Evolutionary conservation across 1,140 invertebrate genomes (phyloP), one percentile per base, ranked within the genome.

Genomic region (Druon quercuslanigerum): DNA sequence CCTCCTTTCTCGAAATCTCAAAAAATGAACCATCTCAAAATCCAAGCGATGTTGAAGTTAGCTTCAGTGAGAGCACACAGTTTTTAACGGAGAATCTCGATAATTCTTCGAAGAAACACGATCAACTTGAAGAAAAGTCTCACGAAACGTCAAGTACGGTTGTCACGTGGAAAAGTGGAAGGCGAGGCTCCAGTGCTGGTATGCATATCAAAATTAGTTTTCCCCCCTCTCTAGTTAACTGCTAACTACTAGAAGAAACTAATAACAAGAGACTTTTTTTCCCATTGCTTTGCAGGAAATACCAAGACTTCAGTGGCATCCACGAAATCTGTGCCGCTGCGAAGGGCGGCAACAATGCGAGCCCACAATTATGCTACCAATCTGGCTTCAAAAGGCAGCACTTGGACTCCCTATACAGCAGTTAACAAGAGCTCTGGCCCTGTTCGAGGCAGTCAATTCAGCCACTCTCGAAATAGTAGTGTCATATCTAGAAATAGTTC

Each of bases 401-500:
- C 91, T 1, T 92, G 92, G 2, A 91, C 91, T 11, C 91, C 92
- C 0, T 92, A 90, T 89, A 11, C 40, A 46, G 40, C 40, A 46
- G 40, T 46, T 11, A 46, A 46, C 7, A 46, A 46, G 40, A 3
- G 0, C 14, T 84, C 89, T 0, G 85, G 89, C 51, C 89, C 90
- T 0, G 89, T 94, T 7, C 88, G 94, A 57, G 92, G 93, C 3
- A 94, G 95, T 85, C n/a, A n/a, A n/a, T n/a, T n/a, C n/a, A n/a
- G n/a, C n/a, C 94, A 95, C 85, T 94, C 94, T 0, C 92, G 95
- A 54, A 95, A 95, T 76, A 95, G 95, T n/a, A 96, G 95, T 87
- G 95, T 96, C 2, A 94, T 96, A 17, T 96, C 95, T 14, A 90
- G 95, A 33, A 96, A 95, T 80, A 96, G 95, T 1, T 96, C 95